A percentile compares a stretch with the other conserved stretches of the same genome.
These are phyloP conservation scores for Agonopterix alstromeriana DNA, from an alignment of 2,888 invertebrate genomes.

Conservation along the genomic window DNA sequence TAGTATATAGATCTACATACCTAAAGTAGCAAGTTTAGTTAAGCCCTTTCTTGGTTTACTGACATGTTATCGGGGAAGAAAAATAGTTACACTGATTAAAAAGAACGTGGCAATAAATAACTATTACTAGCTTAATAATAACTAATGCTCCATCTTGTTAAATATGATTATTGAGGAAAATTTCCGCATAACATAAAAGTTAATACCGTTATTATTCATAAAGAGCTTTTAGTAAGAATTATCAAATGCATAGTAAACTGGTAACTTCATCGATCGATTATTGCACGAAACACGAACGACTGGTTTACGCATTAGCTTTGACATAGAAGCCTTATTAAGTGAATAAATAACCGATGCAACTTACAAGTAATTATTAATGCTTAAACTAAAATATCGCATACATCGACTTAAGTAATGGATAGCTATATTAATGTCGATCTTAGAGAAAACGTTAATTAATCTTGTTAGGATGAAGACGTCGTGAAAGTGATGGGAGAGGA, in stretches of 20 bases:
- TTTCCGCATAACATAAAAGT: background rate
- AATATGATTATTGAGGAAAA: background rate
- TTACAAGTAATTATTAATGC: constrained; percentile 15
- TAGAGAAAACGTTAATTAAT: constrained; percentile 5
- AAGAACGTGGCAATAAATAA: no score
- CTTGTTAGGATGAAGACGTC: background rate
- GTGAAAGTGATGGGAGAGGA: background rate
- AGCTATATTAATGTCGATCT: constrained; percentile 2
- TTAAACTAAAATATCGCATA: background rate
- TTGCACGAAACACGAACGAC: constrained; percentile 24
- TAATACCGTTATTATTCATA: constrained; percentile 32
- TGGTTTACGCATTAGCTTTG: constrained; percentile 41
- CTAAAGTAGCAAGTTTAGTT: no score
- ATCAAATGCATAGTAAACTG: background rate
- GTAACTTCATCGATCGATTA: constrained; percentile 25
- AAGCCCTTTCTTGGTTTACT: no score
- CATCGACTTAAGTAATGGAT: constrained; percentile 8
- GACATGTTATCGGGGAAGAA: no score
- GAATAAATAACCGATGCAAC: constrained; percentile 27
- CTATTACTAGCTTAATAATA: no score
- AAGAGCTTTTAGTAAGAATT: constrained; percentile 35
- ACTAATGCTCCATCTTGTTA: no score
- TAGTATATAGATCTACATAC: no score
- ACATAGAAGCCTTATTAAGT: constrained; percentile 41
- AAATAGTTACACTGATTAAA: no score